Conservation (phyloP, 2,888 invertebrate species). For the Prosapia bicincta region DNA sequence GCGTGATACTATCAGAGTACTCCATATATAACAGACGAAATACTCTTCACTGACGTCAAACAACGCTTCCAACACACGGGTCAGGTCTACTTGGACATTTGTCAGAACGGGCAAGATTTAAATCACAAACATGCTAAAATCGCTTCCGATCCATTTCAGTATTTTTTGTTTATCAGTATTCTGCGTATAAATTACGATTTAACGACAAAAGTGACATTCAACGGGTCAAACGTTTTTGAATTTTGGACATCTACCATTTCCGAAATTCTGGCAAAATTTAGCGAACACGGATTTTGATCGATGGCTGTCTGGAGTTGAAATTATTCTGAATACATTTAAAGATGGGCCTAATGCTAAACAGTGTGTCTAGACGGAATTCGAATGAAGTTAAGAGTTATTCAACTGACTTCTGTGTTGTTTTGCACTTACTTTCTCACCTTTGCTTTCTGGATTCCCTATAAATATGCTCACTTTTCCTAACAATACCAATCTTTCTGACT, state of each 20-base stretch:
- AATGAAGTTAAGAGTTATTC: neutral
- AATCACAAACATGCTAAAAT: neutral
- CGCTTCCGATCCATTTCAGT: no score
- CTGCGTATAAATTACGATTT: neutral
- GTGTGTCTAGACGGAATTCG: neutral
- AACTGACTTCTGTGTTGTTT: no score
- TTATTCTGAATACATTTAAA: neutral
- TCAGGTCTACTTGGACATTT: no score
- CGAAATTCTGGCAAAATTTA: neutral
- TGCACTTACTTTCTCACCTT: no score
- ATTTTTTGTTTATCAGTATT: neutral
- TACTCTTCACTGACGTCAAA: no score
- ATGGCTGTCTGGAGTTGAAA: neutral
- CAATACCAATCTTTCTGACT: no score
- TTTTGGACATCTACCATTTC: neutral
- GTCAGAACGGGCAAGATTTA: neutral
- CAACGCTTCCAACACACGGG: no score
- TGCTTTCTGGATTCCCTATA: no score
- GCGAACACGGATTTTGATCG: neutral
- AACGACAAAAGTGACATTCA: neutral
- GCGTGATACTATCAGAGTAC: no score
- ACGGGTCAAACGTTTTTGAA: neutral
- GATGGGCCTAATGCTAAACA: neutral
- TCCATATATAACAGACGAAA: no score
- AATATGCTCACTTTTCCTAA: no score